Evolutionary conservation across 2,113 vertebrate species (phyloP).

Genomic region (Sapayoa aenigma): DNA sequence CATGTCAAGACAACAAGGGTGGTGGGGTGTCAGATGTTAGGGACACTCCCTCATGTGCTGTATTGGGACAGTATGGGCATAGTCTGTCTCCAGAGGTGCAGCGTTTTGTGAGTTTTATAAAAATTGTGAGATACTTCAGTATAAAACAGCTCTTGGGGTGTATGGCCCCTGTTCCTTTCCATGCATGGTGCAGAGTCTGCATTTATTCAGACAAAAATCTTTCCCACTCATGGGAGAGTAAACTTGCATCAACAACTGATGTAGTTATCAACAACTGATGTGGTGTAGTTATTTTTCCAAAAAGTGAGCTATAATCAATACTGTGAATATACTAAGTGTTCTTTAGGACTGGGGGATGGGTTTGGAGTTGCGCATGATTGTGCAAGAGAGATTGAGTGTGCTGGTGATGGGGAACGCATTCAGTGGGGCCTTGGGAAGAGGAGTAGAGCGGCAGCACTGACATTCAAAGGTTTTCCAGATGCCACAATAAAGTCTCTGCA

Average conservation of each 20-base stretch:
- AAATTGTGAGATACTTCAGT: background rate
- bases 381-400: background rate
- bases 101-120: background rate
- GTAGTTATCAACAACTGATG: background rate
- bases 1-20: background rate
- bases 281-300: background rate
- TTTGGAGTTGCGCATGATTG: background rate
- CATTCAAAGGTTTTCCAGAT: background rate
- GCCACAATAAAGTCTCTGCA: background rate
- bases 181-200: background rate
- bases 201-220: background rate
- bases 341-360: background rate
- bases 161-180: background rate
- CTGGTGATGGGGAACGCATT: background rate
- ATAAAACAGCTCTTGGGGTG: background rate
- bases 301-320: background rate
- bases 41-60: fast-evolving
- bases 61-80: background rate
- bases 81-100: background rate
- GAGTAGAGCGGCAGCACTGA: background rate
- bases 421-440: background rate
- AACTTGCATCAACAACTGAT: background rate
- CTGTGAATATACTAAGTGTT: background rate
- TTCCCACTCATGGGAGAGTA: fast-evolving
- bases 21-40: background rate